A percentile compares a stretch with the other conserved stretches of the same genome.
These are phyloP conservation scores for Drosophila mimica DNA, from an alignment of 2,888 invertebrate species.

Conservation along the genomic window DNA sequence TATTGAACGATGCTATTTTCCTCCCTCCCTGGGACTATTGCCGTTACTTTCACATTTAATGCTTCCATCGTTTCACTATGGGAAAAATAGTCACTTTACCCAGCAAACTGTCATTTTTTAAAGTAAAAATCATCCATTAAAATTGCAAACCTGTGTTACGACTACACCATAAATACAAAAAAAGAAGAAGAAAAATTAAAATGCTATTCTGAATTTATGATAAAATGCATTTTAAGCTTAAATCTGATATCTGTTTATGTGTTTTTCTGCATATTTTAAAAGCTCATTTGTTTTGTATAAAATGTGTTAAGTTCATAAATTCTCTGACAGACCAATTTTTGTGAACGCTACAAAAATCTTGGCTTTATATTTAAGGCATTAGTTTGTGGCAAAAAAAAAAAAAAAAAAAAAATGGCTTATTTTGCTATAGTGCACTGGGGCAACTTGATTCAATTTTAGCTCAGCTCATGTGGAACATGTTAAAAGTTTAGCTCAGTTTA, in stretches of 20 bases:
- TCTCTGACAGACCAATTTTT: not conserved
- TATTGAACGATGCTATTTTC: constrained; percentile 66
- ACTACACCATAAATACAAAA: not conserved
- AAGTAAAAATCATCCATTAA: not conserved
- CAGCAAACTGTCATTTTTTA: not conserved
- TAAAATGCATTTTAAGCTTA: not conserved
- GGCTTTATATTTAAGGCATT: not conserved
- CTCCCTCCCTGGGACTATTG: constrained; percentile 1
- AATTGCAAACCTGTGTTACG: not conserved
- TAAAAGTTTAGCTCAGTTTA: constrained; percentile 53
- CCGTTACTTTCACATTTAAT: constrained; percentile 10
- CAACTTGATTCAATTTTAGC: constrained; percentile 68
- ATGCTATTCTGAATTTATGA: not conserved
- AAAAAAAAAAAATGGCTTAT: not conserved
- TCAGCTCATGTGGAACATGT: constrained; percentile 25
- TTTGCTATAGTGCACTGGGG: constrained; percentile 20
- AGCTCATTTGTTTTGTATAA: not conserved
- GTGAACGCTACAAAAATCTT: not conserved
- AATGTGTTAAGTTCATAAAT: not conserved
- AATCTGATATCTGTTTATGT: not conserved
- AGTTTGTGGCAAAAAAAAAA: not conserved
- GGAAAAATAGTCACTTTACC: not conserved
- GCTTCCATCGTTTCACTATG: not conserved
- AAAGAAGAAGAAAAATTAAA: not conserved
- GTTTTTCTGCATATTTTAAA: not conserved